Conservation (phyloP, 1,140 invertebrate genomes). For the Calephelis nemesis region DNA sequence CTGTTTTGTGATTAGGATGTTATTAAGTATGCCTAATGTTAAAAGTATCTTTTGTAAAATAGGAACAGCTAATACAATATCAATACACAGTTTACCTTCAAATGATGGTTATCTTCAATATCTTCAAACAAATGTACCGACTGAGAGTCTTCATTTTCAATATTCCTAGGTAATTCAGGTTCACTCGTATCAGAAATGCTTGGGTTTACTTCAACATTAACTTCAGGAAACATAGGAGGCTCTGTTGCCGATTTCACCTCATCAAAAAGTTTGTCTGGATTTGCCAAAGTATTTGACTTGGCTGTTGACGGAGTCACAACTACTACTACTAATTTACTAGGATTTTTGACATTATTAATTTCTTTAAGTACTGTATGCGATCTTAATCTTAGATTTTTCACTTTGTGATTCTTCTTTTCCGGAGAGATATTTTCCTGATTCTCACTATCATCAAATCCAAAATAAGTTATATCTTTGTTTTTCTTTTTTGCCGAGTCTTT, state of each 20-base stretch:
- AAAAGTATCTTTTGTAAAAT: too few species aligned
- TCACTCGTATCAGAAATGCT: conserved; percentile 31
- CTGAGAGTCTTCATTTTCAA: conserved; percentile 50
- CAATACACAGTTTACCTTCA: conserved; percentile 47
- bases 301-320: conserved; percentile 44
- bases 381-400: conserved; percentile 40
- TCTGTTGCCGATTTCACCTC: conserved; percentile 52
- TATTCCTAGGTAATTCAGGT: conserved; percentile 19
- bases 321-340: conserved; percentile 29
- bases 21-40: too few species aligned
- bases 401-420: conserved; percentile 42
- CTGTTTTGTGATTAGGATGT: too few species aligned
- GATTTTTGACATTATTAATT: conserved; percentile 47
- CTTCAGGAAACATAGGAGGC: conserved; percentile 47
- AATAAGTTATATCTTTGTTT: conserved; percentile 53
- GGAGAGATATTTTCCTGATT: conserved; percentile 68
- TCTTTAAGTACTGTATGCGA: conserved; percentile 53
- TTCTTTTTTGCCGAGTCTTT: conserved; percentile 37
- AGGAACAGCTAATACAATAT: neutral
- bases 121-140: conserved; percentile 73
- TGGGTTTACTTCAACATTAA: conserved; percentile 29
- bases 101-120: conserved; percentile 63
- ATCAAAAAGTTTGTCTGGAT: conserved; percentile 51
- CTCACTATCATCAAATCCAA: conserved; percentile 70
- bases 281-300: conserved; percentile 42